These are phyloP conservation scores for Labeo calbasu DNA, from an alignment of 2,797 vertebrate species.

Conservation along the genomic window DNA sequence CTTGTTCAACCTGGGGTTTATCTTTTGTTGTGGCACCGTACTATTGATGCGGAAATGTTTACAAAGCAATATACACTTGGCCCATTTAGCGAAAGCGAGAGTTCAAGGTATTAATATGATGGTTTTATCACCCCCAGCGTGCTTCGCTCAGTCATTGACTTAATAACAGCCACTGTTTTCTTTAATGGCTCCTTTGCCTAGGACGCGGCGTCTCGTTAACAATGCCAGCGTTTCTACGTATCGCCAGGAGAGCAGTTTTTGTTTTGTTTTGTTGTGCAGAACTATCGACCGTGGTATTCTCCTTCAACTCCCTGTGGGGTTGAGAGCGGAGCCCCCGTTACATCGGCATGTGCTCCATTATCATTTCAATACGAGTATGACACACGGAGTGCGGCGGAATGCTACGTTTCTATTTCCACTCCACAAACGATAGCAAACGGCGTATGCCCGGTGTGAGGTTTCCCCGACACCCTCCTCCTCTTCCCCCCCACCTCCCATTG, in stretches of 20 bases:
- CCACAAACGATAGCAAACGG: conserved; percentile 27
- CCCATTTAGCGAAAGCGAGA: conserved; percentile 50
- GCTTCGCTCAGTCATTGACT: conserved; percentile 38
- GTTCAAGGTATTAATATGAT: conserved; percentile 62
- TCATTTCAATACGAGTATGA: conserved; percentile 55
- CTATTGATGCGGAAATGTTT: conserved; percentile 62
- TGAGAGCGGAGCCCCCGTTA: conserved; percentile 46
- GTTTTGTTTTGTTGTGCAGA: conserved; percentile 22
- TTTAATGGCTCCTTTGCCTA: conserved; percentile 34
- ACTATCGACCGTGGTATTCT: conserved; percentile 48
- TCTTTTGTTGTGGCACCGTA: conserved; percentile 57
- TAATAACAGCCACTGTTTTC: conserved; percentile 47
- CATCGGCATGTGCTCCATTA: conserved; percentile 59
- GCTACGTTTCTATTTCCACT: conserved; percentile 45
- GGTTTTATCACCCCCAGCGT: conserved; percentile 29
- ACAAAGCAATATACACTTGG: conserved; percentile 55
- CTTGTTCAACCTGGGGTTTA: conserved; percentile 62
- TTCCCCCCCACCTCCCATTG: background rate
- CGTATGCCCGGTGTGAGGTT: conserved; percentile 41
- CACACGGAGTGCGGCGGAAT: conserved; percentile 31
- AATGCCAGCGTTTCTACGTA: conserved; percentile 32
- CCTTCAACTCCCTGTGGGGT: conserved; percentile 49
- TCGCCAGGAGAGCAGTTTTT: conserved; percentile 34
- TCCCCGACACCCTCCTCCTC: conserved; percentile 10
- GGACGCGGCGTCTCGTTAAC: conserved; percentile 18